Evolutionary conservation across 2,797 vertebrate species (phyloP).

Genomic region (Carapus acus): DNA sequence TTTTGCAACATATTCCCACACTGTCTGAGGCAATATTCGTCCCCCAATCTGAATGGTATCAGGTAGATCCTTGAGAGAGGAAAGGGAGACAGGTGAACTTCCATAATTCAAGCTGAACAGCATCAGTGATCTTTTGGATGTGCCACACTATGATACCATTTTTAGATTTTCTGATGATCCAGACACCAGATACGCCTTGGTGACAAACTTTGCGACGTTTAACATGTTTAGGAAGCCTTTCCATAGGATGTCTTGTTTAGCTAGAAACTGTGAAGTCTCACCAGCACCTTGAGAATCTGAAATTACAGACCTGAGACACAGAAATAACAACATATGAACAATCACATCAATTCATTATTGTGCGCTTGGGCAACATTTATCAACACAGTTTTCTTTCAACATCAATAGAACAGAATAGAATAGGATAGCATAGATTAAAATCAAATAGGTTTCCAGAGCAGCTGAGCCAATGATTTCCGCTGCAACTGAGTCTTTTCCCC

Average conservation of each 20-base stretch:
- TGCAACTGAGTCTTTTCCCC: no score
- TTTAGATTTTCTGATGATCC: constrained; percentile 87
- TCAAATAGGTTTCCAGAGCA: no score
- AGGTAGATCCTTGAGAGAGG: constrained; percentile 83
- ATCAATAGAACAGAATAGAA: neutral
- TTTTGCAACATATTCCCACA: constrained; percentile 97
- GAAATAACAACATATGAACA: constrained; percentile 46
- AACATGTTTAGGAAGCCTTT: constrained; percentile 99
- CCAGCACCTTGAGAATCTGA: constrained; percentile 72
- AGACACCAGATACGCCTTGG: constrained; percentile 91
- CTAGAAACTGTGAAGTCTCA: constrained; percentile 81
- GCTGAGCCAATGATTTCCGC: no score
- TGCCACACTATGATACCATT: constrained; percentile 70
- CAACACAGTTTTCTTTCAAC: no score
- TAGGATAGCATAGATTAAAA: neutral
- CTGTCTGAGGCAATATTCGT: constrained; percentile 90
- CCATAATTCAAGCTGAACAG: constrained; percentile 2
- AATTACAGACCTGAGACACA: constrained; percentile 69
- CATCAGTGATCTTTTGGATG: constrained; percentile 1
- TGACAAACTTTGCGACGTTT: constrained; percentile 92
- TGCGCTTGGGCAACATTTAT: neutral
- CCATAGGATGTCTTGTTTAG: constrained; percentile 87
- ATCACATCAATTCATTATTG: neutral
- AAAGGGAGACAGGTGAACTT: constrained; percentile 7
- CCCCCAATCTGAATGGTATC: constrained; percentile 96